Conservation (phyloP, 2,113 vertebrate species). For the Pelobates fuscus region DNA sequence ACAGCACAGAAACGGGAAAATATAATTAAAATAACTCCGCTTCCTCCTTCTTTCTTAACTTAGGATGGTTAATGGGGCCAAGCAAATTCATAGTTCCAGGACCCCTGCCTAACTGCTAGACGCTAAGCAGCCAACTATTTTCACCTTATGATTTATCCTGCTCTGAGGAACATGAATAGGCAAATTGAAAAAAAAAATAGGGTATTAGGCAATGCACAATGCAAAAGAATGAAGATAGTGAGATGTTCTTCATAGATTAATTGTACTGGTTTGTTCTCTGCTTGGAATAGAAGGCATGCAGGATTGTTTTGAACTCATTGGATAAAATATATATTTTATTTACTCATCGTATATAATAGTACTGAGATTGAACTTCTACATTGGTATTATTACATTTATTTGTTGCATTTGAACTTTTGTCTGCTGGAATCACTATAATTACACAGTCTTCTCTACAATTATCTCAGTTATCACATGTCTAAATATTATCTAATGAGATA, state of each 20-base stretch:
- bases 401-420: neutral
- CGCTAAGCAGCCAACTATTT: too few species aligned
- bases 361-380: too few species aligned
- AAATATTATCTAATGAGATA: constrained; percentile 1
- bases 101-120: too few species aligned
- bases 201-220: neutral
- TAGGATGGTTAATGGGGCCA: too few species aligned
- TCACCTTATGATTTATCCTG: too few species aligned
- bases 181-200: too few species aligned
- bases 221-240: neutral
- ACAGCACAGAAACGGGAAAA: too few species aligned
- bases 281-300: neutral
- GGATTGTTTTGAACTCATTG: neutral
- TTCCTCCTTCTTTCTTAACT: too few species aligned
- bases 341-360: neutral
- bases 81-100: too few species aligned
- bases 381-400: neutral
- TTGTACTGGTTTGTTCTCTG: neutral
- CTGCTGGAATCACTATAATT: constrained; percentile 6
- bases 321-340: neutral
- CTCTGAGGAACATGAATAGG: too few species aligned
- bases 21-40: too few species aligned
- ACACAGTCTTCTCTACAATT: neutral
- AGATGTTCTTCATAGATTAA: neutral
- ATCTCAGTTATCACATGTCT: constrained; percentile 27